These are phyloP conservation scores for Arge pagana DNA, from an alignment of 2,888 invertebrate genomes.

Conservation along the genomic window DNA sequence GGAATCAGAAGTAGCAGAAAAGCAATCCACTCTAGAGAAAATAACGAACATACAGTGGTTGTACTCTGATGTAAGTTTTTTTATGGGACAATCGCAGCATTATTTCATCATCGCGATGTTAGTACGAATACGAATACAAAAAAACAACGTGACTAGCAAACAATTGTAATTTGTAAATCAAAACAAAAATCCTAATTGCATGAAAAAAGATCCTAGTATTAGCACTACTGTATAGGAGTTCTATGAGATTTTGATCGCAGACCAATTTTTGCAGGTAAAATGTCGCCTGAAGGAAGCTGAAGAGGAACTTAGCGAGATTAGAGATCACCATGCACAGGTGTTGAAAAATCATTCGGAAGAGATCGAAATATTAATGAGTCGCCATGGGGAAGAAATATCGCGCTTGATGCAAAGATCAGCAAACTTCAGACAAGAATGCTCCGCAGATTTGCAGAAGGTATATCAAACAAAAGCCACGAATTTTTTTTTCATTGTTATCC, in stretches of 20 bases:
- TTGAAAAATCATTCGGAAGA: slow-evolving; percentile 35
- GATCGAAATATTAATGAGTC: slow-evolving; percentile 32
- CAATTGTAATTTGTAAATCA: too few species aligned
- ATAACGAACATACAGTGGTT: slow-evolving; percentile 8
- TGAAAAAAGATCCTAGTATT: too few species aligned
- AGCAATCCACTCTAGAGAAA: slow-evolving; percentile 8
- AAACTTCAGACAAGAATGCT: slow-evolving; percentile 36
- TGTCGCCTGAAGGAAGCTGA: slow-evolving; percentile 35
- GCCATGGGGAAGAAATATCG: slow-evolving; percentile 34
- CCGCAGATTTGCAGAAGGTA: slow-evolving; percentile 43
- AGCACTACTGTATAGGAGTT: too few species aligned
- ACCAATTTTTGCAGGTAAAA: slow-evolving; percentile 32
- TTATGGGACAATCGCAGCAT: too few species aligned
- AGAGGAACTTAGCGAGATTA: slow-evolving; percentile 33
- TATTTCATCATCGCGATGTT: too few species aligned
- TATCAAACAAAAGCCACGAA: too few species aligned
- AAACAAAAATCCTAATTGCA: too few species aligned
- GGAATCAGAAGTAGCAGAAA: neutral
- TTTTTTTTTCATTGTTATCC: too few species aligned
- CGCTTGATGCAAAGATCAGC: slow-evolving; percentile 36
- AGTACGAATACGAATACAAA: too few species aligned
- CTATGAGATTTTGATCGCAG: too few species aligned
- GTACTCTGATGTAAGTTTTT: slow-evolving; percentile 15
- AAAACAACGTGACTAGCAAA: too few species aligned
- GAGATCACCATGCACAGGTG: slow-evolving; percentile 31